Percentiles rank a stretch among this genome's conserved stretches.
Evolutionary conservation across 1,140 invertebrate species (phyloP).

Genomic region (Ceratina japonica): DNA sequence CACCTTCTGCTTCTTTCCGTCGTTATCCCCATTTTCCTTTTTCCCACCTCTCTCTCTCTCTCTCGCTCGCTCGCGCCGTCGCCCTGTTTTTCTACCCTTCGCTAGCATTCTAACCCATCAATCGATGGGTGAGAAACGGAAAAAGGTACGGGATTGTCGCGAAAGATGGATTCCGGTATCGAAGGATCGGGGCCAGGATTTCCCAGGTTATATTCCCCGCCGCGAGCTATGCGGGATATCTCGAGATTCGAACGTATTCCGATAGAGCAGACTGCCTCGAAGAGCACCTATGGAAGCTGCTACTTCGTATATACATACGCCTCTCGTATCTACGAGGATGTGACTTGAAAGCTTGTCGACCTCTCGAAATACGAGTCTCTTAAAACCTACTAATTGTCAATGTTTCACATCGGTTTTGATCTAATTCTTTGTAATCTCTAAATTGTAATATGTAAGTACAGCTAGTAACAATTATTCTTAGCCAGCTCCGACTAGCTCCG

Average conservation of each 20-base stretch:
- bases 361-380: no score
- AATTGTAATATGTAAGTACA: no score
- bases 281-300: conserved; percentile 53
- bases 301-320: conserved; percentile 2
- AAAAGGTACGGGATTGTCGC: conserved; percentile 43
- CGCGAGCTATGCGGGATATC: conserved; percentile 60
- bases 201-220: conserved; percentile 59
- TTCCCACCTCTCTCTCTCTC: not conserved
- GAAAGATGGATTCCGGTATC: conserved; percentile 65
- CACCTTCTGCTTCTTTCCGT: conserved; percentile 19
- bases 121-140: conserved; percentile 38
- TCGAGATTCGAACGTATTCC: conserved; percentile 51
- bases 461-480: no score
- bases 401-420: no score
- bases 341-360: no score
- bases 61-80: not conserved
- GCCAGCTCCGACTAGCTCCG: no score
- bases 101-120: conserved; percentile 30
- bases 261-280: conserved; percentile 49
- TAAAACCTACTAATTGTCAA: no score
- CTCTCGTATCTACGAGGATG: not conserved
- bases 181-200: conserved; percentile 61
- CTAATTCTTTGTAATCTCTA: no score
- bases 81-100: conserved; percentile 6
- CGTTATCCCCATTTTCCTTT: not conserved